These are phyloP conservation scores for Aspidiotus destructor DNA, from an alignment of 2,888 invertebrate species.

Conservation along the genomic window DNA sequence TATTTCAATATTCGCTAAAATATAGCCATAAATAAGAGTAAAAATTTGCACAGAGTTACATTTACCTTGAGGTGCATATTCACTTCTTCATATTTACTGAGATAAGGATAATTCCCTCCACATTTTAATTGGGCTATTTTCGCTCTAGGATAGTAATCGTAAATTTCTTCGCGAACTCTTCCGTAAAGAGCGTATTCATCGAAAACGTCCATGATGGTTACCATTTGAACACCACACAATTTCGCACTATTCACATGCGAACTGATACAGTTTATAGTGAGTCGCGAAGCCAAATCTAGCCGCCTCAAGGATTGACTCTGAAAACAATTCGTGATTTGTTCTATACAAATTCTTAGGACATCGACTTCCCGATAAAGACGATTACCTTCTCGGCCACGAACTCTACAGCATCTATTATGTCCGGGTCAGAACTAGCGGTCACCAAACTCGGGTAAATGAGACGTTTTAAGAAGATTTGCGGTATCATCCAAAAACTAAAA, in stretches of 20 bases:
- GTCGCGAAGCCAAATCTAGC: conserved; percentile 70
- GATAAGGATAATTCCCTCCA: conserved; percentile 84
- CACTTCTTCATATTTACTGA: conserved; percentile 78
- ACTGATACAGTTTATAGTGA: conserved; percentile 75
- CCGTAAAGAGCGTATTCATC: conserved; percentile 75
- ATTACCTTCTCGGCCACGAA: conserved; percentile 78
- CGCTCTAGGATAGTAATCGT: conserved; percentile 75
- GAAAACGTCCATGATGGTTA: conserved; percentile 81
- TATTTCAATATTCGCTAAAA: conserved; percentile 7
- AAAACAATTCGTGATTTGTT: not conserved
- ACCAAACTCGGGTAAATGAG: conserved; percentile 78
- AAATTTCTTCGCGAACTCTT: conserved; percentile 66
- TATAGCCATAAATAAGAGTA: conserved; percentile 8
- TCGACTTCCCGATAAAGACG: not conserved
- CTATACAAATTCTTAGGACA: not conserved
- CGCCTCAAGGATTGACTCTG: conserved; percentile 74
- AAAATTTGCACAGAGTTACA: not conserved
- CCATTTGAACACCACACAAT: conserved; percentile 52
- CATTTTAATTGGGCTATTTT: conserved; percentile 77
- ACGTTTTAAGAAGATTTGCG: conserved; percentile 70
- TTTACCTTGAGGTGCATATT: conserved; percentile 75
- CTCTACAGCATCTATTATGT: conserved; percentile 75
- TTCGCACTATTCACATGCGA: conserved; percentile 68
- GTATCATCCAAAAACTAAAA: conserved; percentile 69
- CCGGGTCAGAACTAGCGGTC: conserved; percentile 56